Evolutionary conservation across 2,113 vertebrate species (phyloP), one percentile per base, ranked within the genome.

Genomic region (Dicerorhinus sumatrensis): DNA sequence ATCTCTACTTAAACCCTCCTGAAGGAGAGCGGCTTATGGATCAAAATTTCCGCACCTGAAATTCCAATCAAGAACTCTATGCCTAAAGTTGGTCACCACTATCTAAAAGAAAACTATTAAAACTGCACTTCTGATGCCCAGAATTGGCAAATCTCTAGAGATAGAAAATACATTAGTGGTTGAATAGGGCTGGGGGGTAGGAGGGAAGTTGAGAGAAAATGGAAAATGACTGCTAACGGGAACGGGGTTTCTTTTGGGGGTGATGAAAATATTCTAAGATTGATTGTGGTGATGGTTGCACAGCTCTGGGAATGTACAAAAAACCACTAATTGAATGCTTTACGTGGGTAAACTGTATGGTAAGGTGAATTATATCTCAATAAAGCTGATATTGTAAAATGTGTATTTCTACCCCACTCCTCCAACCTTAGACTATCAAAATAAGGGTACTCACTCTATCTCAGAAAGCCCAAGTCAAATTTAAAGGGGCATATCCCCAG

Each of bases 311-410:
- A 91, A 87, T 54, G 25, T 48, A 96, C 51, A 72, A 92, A 89
- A 85, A 75, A 87, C 8, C 48, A 73, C 0, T 94, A 89, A 91
- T 8, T 69, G 16, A 9, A 89, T 42, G 33, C 21, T 93, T 36
- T 54, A 87, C 79, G 76, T 25, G 17, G 8, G 9, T 69, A 9
- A 73, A 25, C 16, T 67, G 21, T 13, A 77, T 27, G 29, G 17
- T 69, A 85, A 83, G 6, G 36, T 48, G 4, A 70, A 85, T 80
- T 65, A 60, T 54, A 97, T 63, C 77, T 87, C 85, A 89, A 84
- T 60, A 90, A 93, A 91, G 16, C 16, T 93, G 27, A 8, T 75
- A 88, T n/a, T 85, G 92, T 91, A 69, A 97, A 86, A 56, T 77
- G 3, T 73, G 18, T 25, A 93, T 58, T 91, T 80, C 81, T 91